These are phyloP conservation scores for Rhagoletis pomonella DNA, from an alignment of 1,140 invertebrate genomes.

Conservation along the genomic window DNA sequence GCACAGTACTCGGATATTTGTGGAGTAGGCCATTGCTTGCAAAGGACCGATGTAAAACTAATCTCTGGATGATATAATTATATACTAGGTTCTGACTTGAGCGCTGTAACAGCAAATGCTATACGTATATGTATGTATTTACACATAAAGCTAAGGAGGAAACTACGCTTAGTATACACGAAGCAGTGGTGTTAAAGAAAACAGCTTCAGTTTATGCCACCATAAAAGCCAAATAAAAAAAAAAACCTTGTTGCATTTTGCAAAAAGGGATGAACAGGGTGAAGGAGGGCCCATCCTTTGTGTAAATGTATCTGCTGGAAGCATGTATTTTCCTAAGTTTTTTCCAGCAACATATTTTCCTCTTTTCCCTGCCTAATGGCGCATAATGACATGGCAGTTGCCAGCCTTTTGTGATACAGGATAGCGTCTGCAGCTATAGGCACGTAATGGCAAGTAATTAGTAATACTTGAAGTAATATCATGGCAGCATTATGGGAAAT, in stretches of 20 bases:
- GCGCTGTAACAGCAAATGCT: neutral
- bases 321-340: slow-evolving; percentile 4
- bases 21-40: too few species aligned
- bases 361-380: neutral
- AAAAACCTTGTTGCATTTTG: neutral
- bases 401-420: neutral
- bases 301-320: neutral
- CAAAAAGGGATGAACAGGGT: neutral
- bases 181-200: neutral
- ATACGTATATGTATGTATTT: neutral
- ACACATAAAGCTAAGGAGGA: neutral
- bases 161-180: neutral
- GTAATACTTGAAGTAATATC: neutral
- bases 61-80: too few species aligned
- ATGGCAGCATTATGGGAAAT: neutral
- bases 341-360: neutral
- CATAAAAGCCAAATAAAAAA: slow-evolving; percentile 18
- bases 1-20: too few species aligned
- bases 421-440: neutral
- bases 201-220: neutral
- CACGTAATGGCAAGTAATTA: slow-evolving; percentile 4
- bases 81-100: neutral
- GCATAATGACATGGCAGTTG: neutral
- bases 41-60: neutral
- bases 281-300: neutral